Percentiles rank a stretch among this genome's conserved stretches.
phyloP scores from a whole-genome alignment of 1,140 invertebrate genomes.

The Eriocheir sinensis region DNA sequence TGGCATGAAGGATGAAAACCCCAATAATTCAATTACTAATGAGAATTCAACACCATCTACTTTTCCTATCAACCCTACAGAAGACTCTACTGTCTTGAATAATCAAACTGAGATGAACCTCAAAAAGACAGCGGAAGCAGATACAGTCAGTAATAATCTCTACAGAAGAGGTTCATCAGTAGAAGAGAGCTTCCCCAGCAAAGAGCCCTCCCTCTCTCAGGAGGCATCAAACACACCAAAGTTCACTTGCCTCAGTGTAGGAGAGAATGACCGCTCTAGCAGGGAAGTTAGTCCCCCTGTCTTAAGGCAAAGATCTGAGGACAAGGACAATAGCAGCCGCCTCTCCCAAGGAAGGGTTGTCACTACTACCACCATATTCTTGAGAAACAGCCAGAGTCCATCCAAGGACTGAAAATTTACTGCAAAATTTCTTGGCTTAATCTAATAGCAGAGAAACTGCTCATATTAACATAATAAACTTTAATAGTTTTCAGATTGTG shows the following conservation, averaged over 20 bases:
- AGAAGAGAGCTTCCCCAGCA: neutral
- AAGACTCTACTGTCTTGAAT: slow-evolving; percentile 31
- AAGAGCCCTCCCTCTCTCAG: neutral
- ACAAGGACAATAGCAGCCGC: slow-evolving; percentile 42
- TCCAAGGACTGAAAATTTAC: slow-evolving; percentile 56
- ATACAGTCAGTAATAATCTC: neutral
- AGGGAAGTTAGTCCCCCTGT: slow-evolving; percentile 62
- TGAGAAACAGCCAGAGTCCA: slow-evolving; percentile 57
- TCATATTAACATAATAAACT: neutral
- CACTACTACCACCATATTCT: slow-evolving; percentile 65
- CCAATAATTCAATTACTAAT: neutral
- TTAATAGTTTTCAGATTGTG: neutral
- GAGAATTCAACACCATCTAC: neutral
- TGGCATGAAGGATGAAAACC: neutral
- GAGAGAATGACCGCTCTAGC: slow-evolving; percentile 52
- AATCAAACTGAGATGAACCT: neutral
- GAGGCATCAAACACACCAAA: slow-evolving; percentile 61
- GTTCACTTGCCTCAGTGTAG: slow-evolving; percentile 3
- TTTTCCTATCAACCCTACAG: neutral
- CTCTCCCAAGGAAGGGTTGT: slow-evolving; percentile 47
- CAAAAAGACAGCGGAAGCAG: slow-evolving; percentile 29
- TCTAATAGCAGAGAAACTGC: slow-evolving; percentile 1
- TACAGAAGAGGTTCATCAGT: neutral
- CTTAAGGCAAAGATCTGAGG: slow-evolving; percentile 29
- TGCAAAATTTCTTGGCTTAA: neutral